Evolutionary conservation across 1,140 invertebrate species (phyloP).

Genomic region (Megalopta genalis): DNA sequence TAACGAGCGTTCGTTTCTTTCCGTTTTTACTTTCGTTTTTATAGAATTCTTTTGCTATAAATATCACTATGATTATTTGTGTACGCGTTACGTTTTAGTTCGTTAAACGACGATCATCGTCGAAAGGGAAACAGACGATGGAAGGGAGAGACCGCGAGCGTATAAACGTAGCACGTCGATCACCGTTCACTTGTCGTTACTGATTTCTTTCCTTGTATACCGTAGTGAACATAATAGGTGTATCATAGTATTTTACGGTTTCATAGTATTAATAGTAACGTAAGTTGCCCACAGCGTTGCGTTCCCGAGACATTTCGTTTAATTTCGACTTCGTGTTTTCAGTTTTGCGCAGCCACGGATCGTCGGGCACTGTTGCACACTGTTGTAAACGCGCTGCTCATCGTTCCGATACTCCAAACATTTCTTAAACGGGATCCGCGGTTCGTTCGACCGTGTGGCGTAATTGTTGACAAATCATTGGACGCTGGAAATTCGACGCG

Average conservation of each 20-base stretch:
- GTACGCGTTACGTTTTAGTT: neutral
- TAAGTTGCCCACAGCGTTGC: conserved; percentile 56
- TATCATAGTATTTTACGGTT: conserved; percentile 53
- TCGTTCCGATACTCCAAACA: neutral
- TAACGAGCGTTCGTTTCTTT: neutral
- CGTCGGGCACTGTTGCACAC: conserved; percentile 3
- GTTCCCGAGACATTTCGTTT: conserved; percentile 36
- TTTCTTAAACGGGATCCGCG: too few species aligned
- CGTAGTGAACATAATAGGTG: conserved; percentile 37
- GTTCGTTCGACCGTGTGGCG: too few species aligned
- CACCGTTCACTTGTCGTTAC: conserved; percentile 33
- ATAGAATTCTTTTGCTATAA: conserved; percentile 9
- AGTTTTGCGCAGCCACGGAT: neutral
- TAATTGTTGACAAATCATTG: too few species aligned
- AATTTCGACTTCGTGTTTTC: conserved; percentile 6
- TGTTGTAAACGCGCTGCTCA: conserved; percentile 17
- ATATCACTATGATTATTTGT: conserved; percentile 15
- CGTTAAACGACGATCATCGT: neutral
- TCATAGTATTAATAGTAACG: conserved; percentile 61
- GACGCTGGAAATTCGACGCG: too few species aligned
- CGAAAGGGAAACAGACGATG: neutral
- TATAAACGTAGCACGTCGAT: conserved; percentile 15
- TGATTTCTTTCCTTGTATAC: conserved; percentile 36
- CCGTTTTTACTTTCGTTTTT: neutral
- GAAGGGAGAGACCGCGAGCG: neutral